Conservation (phyloP, 2,113 vertebrate genomes). For the Arizona elegans region DNA sequence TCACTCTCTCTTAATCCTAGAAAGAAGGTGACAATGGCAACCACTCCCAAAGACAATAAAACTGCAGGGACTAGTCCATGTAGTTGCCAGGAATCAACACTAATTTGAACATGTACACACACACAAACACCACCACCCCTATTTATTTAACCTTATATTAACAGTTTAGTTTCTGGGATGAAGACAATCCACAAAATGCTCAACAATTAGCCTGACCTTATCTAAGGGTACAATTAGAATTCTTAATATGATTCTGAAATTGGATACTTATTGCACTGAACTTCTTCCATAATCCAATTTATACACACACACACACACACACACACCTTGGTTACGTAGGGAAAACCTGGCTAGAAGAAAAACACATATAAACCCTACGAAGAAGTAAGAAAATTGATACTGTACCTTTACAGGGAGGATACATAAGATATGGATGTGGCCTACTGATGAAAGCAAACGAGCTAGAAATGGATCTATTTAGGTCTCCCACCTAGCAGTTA, state of each 20-base stretch:
- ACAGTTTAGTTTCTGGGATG: not conserved
- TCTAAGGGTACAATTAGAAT: not conserved
- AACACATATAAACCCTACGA: no score
- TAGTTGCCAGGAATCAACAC: not conserved
- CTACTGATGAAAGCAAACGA: no score
- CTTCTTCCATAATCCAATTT: not conserved
- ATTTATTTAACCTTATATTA: not conserved
- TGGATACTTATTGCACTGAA: not conserved
- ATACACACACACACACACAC: no score
- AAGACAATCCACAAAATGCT: not conserved
- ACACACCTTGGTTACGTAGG: no score
- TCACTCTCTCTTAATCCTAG: not conserved
- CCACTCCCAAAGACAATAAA: not conserved
- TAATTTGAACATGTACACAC: not conserved
- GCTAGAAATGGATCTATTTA: no score
- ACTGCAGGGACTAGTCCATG: not conserved
- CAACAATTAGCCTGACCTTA: not conserved
- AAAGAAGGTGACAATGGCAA: not conserved
- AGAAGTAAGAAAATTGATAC: no score
- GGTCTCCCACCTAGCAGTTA: no score
- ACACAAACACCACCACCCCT: fast-evolving
- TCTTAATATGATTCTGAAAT: not conserved
- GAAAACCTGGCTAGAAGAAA: no score
- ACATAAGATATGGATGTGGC: no score
- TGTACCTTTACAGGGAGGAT: no score